Conservation (phyloP, 2,113 vertebrate genomes). For the Morphnarchus princeps region DNA sequence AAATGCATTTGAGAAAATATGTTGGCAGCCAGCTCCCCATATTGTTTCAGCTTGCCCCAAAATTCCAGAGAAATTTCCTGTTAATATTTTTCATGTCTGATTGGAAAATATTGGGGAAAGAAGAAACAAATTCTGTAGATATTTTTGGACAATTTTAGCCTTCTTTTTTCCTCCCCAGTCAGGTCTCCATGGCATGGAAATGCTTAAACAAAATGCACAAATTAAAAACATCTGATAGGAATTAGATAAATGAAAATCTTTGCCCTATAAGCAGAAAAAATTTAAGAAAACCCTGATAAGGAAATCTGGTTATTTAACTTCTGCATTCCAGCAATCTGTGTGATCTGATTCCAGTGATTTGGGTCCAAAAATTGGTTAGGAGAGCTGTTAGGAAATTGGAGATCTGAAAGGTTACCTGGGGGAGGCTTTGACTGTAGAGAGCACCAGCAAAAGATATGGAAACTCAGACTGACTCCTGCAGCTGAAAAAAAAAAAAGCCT, state of each 20-base stretch:
- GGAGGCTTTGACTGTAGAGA: not conserved
- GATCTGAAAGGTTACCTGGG: not conserved
- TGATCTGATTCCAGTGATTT: constrained; percentile 6
- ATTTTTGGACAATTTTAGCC: not conserved
- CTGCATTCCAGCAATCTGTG: constrained; percentile 14
- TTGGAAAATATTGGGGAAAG: not conserved
- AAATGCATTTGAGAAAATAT: constrained; percentile 23
- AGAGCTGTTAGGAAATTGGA: not conserved
- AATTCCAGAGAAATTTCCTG: not conserved
- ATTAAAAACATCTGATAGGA: not conserved
- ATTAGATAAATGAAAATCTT: not conserved
- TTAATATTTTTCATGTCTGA: not conserved
- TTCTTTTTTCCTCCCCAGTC: not conserved
- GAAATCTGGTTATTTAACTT: not conserved
- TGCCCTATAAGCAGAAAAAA: not conserved
- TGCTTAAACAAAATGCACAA: not conserved
- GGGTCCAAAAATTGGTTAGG: not conserved
- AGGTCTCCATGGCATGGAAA: not conserved
- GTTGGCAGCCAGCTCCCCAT: not conserved
- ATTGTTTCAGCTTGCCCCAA: constrained; percentile 15
- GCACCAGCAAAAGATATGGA: not conserved
- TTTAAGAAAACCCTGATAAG: not conserved
- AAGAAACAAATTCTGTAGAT: not conserved
- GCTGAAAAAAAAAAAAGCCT: not conserved
- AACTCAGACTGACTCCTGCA: not conserved